These are phyloP conservation scores for Aradus depressus DNA, from an alignment of 2,888 invertebrate genomes.

Conservation along the genomic window DNA sequence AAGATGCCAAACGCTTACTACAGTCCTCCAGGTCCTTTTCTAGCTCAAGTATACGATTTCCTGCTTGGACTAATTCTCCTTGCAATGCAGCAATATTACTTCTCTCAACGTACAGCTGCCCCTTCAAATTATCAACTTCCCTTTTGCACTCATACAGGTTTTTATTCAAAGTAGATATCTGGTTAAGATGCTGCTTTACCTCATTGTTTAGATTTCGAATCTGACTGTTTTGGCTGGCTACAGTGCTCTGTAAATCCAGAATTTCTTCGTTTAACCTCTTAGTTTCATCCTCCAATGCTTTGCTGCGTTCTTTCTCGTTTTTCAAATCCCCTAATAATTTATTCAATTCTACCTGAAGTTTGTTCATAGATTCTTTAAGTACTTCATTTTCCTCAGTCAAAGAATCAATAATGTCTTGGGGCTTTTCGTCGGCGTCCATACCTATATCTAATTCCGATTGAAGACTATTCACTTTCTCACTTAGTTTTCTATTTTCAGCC, in stretches of 20 bases:
- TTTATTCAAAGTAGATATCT: conserved; percentile 7
- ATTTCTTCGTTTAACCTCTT: conserved; percentile 9
- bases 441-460: conserved; percentile 5
- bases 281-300: conserved; percentile 11
- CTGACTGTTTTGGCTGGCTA: conserved; percentile 10
- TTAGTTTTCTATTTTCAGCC: background rate
- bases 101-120: background rate
- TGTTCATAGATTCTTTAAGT: conserved; percentile 7
- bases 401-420: conserved; percentile 8
- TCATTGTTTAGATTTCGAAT: conserved; percentile 11
- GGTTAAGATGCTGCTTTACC: conserved; percentile 2
- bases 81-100: background rate
- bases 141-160: conserved; percentile 3
- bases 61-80: background rate
- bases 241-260: conserved; percentile 4
- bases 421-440: background rate
- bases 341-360: conserved; percentile 5
- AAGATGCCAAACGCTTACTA: background rate
- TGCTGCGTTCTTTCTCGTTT: conserved; percentile 3
- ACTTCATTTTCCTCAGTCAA: conserved; percentile 13
- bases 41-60: background rate
- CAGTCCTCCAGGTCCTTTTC: conserved; percentile 15
- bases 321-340: conserved; percentile 8
- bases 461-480: background rate
- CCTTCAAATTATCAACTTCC: conserved; percentile 4